Evolutionary conservation across 2,113 vertebrate genomes (phyloP).

Genomic region (Rhabdornis inornatus): DNA sequence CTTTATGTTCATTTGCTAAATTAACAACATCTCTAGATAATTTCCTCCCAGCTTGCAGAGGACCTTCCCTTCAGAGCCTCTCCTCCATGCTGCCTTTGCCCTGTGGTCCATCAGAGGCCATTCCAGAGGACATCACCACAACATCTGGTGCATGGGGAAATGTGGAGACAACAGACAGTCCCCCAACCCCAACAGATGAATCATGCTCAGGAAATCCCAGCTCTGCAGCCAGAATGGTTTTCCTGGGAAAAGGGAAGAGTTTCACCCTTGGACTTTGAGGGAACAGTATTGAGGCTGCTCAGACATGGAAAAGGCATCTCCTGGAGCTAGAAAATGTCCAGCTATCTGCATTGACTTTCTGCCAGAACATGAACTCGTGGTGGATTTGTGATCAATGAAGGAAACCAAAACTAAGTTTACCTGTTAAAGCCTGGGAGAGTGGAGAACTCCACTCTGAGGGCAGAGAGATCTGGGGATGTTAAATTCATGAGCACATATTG

Average conservation of each 20-base stretch:
- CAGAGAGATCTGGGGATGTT: background rate
- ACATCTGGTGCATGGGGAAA: background rate
- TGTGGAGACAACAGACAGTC: background rate
- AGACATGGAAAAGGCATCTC: accelerated
- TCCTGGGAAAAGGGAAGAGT: background rate
- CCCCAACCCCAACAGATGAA: background rate
- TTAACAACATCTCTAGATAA: background rate
- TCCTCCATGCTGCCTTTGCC: background rate
- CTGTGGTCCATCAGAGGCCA: background rate
- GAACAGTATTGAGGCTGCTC: background rate
- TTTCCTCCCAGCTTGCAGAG: background rate
- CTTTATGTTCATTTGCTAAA: background rate
- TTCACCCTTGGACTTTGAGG: background rate
- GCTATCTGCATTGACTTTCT: background rate
- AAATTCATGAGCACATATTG: background rate
- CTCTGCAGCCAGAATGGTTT: background rate
- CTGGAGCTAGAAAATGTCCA: background rate
- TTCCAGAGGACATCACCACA: background rate
- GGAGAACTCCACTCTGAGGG: background rate
- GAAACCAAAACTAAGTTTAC: background rate
- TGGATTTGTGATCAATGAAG: background rate
- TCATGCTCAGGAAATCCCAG: background rate
- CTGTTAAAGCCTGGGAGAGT: background rate
- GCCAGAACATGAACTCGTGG: background rate
- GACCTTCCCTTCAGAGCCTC: background rate